Conservation (phyloP, 2,888 invertebrate species). For the Ormia ochracea region DNA sequence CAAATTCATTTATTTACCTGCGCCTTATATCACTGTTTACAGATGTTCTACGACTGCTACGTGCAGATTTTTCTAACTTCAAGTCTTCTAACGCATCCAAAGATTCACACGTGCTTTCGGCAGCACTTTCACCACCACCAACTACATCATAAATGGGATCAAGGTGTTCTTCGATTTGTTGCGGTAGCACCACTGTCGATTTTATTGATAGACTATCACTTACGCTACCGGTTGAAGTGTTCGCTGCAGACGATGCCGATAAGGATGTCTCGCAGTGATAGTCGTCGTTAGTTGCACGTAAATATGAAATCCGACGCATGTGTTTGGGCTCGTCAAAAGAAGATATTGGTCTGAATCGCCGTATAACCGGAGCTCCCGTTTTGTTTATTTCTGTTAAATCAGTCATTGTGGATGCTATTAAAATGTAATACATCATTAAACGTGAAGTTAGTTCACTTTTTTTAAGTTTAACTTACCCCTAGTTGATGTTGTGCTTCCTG, state of each 20-base stretch:
- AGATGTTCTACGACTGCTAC: constrained; percentile 67
- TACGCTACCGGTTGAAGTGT: constrained; percentile 52
- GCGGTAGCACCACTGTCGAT: constrained; percentile 23
- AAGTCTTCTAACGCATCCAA: constrained; percentile 51
- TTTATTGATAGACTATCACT: constrained; percentile 59
- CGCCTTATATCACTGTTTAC: constrained; percentile 77
- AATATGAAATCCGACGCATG: constrained; percentile 93
- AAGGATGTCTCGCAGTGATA: constrained; percentile 79
- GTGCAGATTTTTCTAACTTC: constrained; percentile 44
- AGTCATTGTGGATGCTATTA: constrained; percentile 48
- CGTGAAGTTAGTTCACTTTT: neutral
- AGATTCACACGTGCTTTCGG: constrained; percentile 59
- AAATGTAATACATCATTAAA: neutral
- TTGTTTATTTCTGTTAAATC: constrained; percentile 48
- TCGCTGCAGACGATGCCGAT: constrained; percentile 65
- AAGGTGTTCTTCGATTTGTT: constrained; percentile 69
- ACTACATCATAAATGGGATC: constrained; percentile 73
- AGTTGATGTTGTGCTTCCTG: constrained; percentile 49
- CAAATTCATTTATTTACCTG: constrained; percentile 79
- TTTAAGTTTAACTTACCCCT: constrained; percentile 62
- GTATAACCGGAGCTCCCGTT: constrained; percentile 68
- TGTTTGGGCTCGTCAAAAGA: constrained; percentile 90
- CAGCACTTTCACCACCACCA: constrained; percentile 62
- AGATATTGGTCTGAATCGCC: constrained; percentile 75
- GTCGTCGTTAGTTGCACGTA: constrained; percentile 91